These are phyloP conservation scores for Alfaro cultratus DNA, from an alignment of 2,797 vertebrate species.

Conservation along the genomic window DNA sequence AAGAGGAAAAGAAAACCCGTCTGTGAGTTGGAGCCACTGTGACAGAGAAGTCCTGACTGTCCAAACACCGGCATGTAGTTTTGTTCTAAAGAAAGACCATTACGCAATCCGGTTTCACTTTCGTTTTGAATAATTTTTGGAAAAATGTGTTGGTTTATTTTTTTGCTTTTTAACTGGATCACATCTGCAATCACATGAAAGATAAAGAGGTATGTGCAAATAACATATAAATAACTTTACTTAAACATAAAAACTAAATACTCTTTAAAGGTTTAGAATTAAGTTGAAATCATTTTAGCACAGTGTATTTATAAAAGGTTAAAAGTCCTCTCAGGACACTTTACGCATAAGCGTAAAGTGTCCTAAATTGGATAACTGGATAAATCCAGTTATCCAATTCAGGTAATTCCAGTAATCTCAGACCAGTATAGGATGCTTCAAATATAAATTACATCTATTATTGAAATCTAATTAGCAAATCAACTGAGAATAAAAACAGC, in stretches of 20 bases:
- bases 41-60: slow-evolving; percentile 12
- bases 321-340: not conserved
- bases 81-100: not conserved
- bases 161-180: not conserved
- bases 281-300: not conserved
- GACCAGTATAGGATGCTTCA: not conserved
- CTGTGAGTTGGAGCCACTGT: slow-evolving; percentile 53
- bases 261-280: not conserved
- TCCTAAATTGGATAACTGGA: too few species aligned
- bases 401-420: slow-evolving; percentile 2
- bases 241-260: not conserved
- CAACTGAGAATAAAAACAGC: not conserved
- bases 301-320: not conserved
- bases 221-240: not conserved
- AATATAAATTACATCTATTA: not conserved
- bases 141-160: not conserved
- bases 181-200: not conserved
- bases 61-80: not conserved
- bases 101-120: slow-evolving; percentile 12
- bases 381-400: slow-evolving; percentile 8
- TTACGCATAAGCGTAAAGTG: not conserved
- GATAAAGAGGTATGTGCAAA: not conserved
- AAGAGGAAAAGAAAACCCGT: slow-evolving; percentile 8
- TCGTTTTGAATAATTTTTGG: not conserved
- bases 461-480: not conserved